phyloP scores from a whole-genome alignment of 2,888 invertebrate species.

The Ornithoptera priamus region DNA sequence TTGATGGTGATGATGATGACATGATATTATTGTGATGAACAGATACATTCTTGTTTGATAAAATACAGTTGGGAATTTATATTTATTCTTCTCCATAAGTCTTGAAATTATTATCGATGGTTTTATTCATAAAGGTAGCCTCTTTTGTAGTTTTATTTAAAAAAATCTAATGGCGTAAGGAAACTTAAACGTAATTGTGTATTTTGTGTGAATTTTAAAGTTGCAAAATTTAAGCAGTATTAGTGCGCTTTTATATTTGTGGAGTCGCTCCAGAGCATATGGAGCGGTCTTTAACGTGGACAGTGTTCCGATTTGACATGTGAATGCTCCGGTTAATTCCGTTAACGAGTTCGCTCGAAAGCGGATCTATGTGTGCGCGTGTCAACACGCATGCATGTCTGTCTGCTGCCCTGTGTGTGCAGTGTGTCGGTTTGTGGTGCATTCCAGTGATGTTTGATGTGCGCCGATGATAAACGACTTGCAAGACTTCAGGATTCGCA shows the following conservation, averaged over 20 bases:
- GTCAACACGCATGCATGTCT: background rate
- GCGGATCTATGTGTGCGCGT: background rate
- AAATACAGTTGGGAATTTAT: no score
- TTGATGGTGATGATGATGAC: no score
- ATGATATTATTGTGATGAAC: no score
- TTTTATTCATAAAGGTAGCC: no score
- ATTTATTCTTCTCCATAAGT: no score
- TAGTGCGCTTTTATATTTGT: background rate
- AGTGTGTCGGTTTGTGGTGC: slow-evolving; percentile 7
- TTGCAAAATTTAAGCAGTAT: slow-evolving; percentile 6
- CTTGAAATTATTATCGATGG: no score
- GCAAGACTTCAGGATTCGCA: slow-evolving; percentile 3
- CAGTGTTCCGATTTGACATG: slow-evolving; percentile 25
- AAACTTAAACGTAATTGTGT: background rate
- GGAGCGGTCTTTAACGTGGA: slow-evolving; percentile 14
- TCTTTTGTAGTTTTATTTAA: no score
- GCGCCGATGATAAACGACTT: slow-evolving; percentile 22
- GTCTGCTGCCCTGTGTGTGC: background rate
- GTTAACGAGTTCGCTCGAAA: slow-evolving; percentile 36
- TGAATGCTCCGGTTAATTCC: slow-evolving; percentile 35
- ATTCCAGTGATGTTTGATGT: slow-evolving; percentile 20
- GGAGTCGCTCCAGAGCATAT: background rate
- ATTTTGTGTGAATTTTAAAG: background rate
- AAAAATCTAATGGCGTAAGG: no score
- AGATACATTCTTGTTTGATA: no score